phyloP scores from a whole-genome alignment of 2,797 vertebrate species.

The Sciurus vulgaris region DNA sequence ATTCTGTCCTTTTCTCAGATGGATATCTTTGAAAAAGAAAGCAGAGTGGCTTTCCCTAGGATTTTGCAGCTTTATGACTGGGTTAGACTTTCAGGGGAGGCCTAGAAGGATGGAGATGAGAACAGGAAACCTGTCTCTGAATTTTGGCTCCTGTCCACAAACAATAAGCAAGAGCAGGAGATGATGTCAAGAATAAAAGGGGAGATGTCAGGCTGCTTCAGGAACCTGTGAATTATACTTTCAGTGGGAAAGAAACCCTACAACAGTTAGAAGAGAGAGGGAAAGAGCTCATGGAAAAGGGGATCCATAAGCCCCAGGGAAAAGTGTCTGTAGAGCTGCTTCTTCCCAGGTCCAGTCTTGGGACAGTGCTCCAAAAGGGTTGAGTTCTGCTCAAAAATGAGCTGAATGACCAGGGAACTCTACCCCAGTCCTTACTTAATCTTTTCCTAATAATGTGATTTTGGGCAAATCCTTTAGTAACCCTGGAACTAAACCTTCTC shows the following conservation, averaged over 20 bases:
- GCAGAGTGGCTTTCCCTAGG: neutral
- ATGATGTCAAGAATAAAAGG: constrained; percentile 38
- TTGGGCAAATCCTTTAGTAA: neutral
- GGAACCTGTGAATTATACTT: constrained; percentile 74
- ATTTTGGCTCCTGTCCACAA: neutral
- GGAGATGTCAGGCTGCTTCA: constrained; percentile 63
- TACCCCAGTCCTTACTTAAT: neutral
- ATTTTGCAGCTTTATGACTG: constrained; percentile 7
- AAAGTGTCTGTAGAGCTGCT: neutral
- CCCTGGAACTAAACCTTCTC: constrained; percentile 1
- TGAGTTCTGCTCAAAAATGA: neutral
- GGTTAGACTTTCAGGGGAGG: neutral
- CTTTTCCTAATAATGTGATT: constrained; percentile 22
- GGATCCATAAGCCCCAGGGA: neutral
- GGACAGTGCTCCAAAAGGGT: neutral
- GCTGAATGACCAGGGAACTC: neutral
- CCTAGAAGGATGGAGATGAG: neutral
- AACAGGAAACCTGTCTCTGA: neutral
- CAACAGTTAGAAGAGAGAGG: neutral
- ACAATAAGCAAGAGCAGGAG: neutral
- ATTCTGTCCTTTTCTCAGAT: neutral
- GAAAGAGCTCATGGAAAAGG: neutral
- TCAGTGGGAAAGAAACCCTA: constrained; percentile 14
- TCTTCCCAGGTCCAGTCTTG: neutral
- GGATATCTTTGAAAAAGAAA: constrained; percentile 33